Base-by-base conservation (phyloP, 2,888 invertebrate species). In the Lydus trimaculatus region DNA sequence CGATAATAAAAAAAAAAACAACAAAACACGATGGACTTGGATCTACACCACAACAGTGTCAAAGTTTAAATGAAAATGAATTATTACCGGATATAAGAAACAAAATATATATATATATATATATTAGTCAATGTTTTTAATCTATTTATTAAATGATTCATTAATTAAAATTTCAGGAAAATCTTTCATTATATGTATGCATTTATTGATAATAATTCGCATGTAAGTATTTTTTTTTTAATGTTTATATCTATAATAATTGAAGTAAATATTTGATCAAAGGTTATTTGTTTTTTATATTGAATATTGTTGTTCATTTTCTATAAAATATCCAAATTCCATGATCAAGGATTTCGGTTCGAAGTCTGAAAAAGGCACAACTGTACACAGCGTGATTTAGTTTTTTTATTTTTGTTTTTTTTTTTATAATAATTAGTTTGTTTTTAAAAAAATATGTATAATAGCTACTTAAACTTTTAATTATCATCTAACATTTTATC, bases 1-100 rank as follows among this genome's bases (percentile, higher is more conserved):
- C n/a, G 5, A 17, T 17, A 2, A 5, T 5, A 23, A 20, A 0
- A 23, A 52, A 52, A 52, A 52, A 48, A 48, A 20, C 11, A 39
- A 39, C n/a, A 33, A 36, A 33, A 36, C 1, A 43, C 43, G 20
- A 6, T 52, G 48, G 48, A 52, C 48, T 52, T 52, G 11, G 48
- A 52, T 23, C 48, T 1, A 52, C 23, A 52, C 48, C 5, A 23
- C 23, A 11, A 17, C 43, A 43, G 4, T 52, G 48, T 52, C 23
- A 52, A 52, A 52, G 48, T 20, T 52, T 52, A n/a, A 52, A 20
- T 20, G 11, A 9, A 23, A 52, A 52, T 52, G 17, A 43, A 43
- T 52, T 52, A 43, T 52, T 23, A 23, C 7, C 48, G 48, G 48
- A 52, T 52, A 23, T 52, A n/a, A n/a, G n/a, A 52, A 52, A 52